Evolutionary conservation across 2,888 invertebrate genomes (phyloP), one percentile per base, ranked within the genome.

Genomic region (Cephalotes varians): DNA sequence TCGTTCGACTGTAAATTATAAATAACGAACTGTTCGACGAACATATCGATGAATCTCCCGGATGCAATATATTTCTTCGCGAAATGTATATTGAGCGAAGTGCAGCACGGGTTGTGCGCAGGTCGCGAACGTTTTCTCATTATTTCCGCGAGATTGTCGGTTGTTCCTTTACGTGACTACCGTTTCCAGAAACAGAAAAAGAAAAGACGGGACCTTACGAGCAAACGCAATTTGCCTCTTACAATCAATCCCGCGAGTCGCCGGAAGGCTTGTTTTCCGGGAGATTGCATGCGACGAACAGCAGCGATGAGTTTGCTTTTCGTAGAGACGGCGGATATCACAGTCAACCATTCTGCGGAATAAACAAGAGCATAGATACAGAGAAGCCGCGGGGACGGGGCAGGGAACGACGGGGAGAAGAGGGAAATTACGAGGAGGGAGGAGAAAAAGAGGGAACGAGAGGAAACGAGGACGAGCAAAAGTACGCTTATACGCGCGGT

Each of bases 261-360:
- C 83, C 85, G 85, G 83, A 62, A 82, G 85, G 85, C 83, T 89
- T 86, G 82, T 85, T 89, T 85, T 87, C 83, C 76, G 60, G 54
- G 84, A 89, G 84, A 85, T 86, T 88, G 86, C 89, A 82, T 65
- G 79, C 87, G 83, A 89, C 49, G 49, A 83, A 67, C 89, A 84
- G 86, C 82, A 83, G 71, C 85, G 85, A 89, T 89, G 89, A 89
- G 89, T 89, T 89, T 89, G 89, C 88, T 85, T 84, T 88, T 85
- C 87, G 76, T 54, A 81, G 86, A 82, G 83, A 85, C 80, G 74
- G 81, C 81, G 80, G 65, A 86, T 87, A 89, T 88, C 86, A 81
- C 83, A 25, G 87, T 81, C 82, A 47, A 83, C 84, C 86, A 71
- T 86, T 87, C 88, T 56, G 44, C 37, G 87, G 67, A 44, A 87